Evolutionary conservation across 2,797 vertebrate species (phyloP).

Genomic region (Sebastes taczanowskii): DNA sequence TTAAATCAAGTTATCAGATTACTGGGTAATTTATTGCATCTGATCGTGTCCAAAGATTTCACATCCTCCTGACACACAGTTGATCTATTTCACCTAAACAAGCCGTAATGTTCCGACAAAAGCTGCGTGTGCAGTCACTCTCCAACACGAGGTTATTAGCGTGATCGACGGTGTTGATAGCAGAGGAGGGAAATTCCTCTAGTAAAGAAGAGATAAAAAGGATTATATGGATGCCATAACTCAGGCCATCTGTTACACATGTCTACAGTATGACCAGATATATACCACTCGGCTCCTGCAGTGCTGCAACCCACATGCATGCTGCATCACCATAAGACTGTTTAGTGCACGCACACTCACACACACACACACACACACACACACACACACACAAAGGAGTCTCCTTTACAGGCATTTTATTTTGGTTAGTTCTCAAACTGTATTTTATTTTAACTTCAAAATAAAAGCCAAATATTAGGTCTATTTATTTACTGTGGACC

Average conservation of each 20-base stretch:
- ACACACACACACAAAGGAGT: background rate
- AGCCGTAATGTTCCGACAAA: slow-evolving; percentile 3
- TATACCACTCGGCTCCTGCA: slow-evolving; percentile 35
- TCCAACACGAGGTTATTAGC: slow-evolving; percentile 4
- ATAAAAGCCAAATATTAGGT: background rate
- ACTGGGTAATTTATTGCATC: background rate
- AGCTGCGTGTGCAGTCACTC: background rate
- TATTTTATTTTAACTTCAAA: background rate
- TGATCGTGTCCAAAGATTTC: slow-evolving; percentile 8
- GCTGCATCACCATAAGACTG: slow-evolving; percentile 2
- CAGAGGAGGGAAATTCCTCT: slow-evolving; percentile 47
- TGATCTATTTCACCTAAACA: slow-evolving; percentile 9
- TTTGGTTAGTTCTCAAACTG: background rate
- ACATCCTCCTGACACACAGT: slow-evolving; percentile 19
- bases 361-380: background rate
- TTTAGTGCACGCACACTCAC: background rate
- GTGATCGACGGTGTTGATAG: slow-evolving; percentile 17
- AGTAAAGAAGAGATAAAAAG: slow-evolving; percentile 41
- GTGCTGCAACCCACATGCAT: slow-evolving; percentile 43
- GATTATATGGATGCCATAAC: slow-evolving; percentile 46
- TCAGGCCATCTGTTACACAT: slow-evolving; percentile 58
- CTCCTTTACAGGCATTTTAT: background rate
- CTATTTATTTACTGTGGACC: background rate
- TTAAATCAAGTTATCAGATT: background rate
- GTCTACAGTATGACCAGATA: slow-evolving; percentile 46